Conservation (phyloP, 2,888 invertebrate genomes). For the Apoda limacodes region DNA sequence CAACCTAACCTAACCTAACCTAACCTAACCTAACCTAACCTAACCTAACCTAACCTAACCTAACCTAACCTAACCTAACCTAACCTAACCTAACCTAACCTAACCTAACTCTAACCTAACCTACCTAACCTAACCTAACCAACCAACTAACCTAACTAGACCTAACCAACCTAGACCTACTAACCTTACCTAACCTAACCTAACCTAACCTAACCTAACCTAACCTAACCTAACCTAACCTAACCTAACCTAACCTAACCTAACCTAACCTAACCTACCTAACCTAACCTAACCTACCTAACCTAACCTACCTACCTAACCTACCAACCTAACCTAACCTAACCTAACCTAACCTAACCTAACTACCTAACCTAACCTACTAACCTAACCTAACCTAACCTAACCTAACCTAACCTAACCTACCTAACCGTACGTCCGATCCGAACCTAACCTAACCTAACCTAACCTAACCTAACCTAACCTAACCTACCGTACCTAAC, state of each 20-base stretch:
- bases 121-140: slow-evolving; percentile 10
- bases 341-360: slow-evolving; percentile 7
- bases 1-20: slow-evolving; percentile 11
- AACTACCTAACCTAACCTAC: slow-evolving; percentile 9
- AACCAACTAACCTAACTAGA: slow-evolving; percentile 2
- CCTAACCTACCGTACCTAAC: slow-evolving; percentile 7
- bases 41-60: slow-evolving; percentile 8
- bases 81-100: slow-evolving; percentile 9
- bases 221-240: slow-evolving; percentile 16
- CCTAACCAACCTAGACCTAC: slow-evolving; percentile 3
- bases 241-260: slow-evolving; percentile 17
- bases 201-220: slow-evolving; percentile 13
- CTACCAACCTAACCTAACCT: slow-evolving; percentile 9
- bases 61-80: slow-evolving; percentile 9
- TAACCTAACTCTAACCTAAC: slow-evolving; percentile 9
- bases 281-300: slow-evolving; percentile 5
- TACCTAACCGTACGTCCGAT: slow-evolving; percentile 5
- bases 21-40: slow-evolving; percentile 10
- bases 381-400: slow-evolving; percentile 15
- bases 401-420: slow-evolving; percentile 12
- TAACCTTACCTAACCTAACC: slow-evolving; percentile 8
- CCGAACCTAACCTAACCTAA: slow-evolving; percentile 5
- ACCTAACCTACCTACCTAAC: slow-evolving; percentile 5
- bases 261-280: slow-evolving; percentile 9
- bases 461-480: slow-evolving; percentile 5